These are phyloP conservation scores for Bursaphelenchus mucronatus DNA, from an alignment of 1,140 invertebrate species.

Conservation along the genomic window DNA sequence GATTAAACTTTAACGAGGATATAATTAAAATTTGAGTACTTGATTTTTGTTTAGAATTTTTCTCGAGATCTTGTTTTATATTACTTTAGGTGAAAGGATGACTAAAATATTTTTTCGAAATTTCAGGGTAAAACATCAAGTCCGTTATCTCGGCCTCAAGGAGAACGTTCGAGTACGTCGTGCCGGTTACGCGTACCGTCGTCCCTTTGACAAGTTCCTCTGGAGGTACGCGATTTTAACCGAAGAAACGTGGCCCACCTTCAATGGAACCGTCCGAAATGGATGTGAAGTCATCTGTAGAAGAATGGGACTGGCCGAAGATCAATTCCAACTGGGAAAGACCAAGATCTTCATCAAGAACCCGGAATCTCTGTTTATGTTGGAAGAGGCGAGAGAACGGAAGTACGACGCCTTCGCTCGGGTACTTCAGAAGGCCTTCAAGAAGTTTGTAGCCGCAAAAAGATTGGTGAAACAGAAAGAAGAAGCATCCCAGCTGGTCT, in stretches of 20 bases:
- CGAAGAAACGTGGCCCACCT: slow-evolving; percentile 70
- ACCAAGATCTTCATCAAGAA: slow-evolving; percentile 75
- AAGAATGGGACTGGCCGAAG: slow-evolving; percentile 67
- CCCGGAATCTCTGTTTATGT: slow-evolving; percentile 72
- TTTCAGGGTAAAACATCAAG: slow-evolving; percentile 66
- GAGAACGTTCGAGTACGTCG: slow-evolving; percentile 70
- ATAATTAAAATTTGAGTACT: too few relatives aligned
- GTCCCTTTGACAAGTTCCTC: slow-evolving; percentile 69
- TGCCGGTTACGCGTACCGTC: slow-evolving; percentile 70
- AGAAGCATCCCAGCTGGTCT: slow-evolving; percentile 66
- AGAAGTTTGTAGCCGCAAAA: slow-evolving; percentile 69
- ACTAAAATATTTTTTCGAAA: too few relatives aligned
- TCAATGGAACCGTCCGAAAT: slow-evolving; percentile 66
- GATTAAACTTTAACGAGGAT: too few relatives aligned
- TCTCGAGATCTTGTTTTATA: not conserved
- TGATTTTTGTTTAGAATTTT: too few relatives aligned
- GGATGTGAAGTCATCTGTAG: slow-evolving; percentile 67
- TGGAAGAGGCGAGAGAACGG: slow-evolving; percentile 72
- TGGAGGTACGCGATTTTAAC: slow-evolving; percentile 69
- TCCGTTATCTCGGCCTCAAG: slow-evolving; percentile 69
- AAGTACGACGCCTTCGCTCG: slow-evolving; percentile 71
- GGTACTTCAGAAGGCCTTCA: slow-evolving; percentile 72
- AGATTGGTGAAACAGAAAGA: slow-evolving; percentile 67
- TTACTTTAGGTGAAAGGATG: not conserved
- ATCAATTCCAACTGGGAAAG: slow-evolving; percentile 72